Conservation (phyloP, 2,113 vertebrate genomes). For the Triplophysa rosa region DNA sequence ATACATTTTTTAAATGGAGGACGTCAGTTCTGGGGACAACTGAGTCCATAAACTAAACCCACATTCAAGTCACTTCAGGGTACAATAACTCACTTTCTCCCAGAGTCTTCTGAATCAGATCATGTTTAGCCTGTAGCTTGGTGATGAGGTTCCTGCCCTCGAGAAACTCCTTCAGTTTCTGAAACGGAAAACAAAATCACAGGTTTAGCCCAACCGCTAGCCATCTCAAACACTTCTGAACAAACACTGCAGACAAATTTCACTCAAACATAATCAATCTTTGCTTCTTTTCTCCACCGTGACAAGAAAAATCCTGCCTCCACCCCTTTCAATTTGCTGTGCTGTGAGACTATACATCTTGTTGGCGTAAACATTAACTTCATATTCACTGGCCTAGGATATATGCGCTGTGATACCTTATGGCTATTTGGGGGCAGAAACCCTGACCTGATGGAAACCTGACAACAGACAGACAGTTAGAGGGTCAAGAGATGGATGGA, state of each 20-base stretch:
- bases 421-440: slow-evolving; percentile 22
- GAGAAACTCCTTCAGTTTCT: slow-evolving; percentile 99
- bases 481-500: slow-evolving; percentile 1
- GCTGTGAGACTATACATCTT: slow-evolving; percentile 29
- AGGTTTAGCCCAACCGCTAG: background rate
- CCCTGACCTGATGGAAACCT: slow-evolving; percentile 35
- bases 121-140: slow-evolving; percentile 96
- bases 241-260: background rate
- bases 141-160: slow-evolving; percentile 98
- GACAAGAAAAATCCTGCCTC: slow-evolving; percentile 1
- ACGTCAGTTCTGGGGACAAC: background rate
- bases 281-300: background rate
- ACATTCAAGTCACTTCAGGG: slow-evolving; percentile 9
- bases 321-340: slow-evolving; percentile 21
- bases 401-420: slow-evolving; percentile 30
- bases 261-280: slow-evolving; percentile 11
- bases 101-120: slow-evolving; percentile 93
- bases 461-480: slow-evolving; percentile 21
- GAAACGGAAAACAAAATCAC: slow-evolving; percentile 48
- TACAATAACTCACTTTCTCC: slow-evolving; percentile 91
- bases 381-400: slow-evolving; percentile 15
- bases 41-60: background rate
- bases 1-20: too few relatives aligned
- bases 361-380: slow-evolving; percentile 37
- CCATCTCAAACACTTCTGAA: background rate